Evolutionary conservation across 2,888 invertebrate genomes (phyloP).

Genomic region (Hypomecis punctinalis): DNA sequence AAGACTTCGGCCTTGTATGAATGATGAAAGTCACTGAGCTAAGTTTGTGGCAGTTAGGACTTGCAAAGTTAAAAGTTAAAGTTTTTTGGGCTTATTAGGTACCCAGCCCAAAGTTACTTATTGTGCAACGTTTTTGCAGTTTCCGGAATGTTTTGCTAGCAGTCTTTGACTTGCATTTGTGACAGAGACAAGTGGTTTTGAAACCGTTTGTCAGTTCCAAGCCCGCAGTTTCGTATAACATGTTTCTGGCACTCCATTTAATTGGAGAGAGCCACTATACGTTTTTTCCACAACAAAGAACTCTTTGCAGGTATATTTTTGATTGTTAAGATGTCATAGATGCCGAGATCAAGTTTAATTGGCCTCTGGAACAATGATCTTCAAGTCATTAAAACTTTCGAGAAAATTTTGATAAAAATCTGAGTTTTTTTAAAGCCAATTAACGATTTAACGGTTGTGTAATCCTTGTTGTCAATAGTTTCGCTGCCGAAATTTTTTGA

Average conservation of each 20-base stretch:
- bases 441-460: neutral
- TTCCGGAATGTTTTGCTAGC: too few species aligned
- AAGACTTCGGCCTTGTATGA: too few species aligned
- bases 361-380: constrained; percentile 27
- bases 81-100: too few species aligned
- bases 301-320: constrained; percentile 47
- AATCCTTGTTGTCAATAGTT: too few species aligned
- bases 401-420: neutral
- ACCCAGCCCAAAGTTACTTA: too few species aligned
- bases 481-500: too few species aligned
- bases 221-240: constrained; percentile 47
- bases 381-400: constrained; percentile 12
- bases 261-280: constrained; percentile 62
- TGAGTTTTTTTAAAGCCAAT: neutral
- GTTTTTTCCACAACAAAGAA: constrained; percentile 54
- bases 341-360: constrained; percentile 38
- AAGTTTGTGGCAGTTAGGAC: too few species aligned
- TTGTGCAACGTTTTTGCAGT: too few species aligned
- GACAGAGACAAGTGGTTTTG: constrained; percentile 43
- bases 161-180: constrained; percentile 4
- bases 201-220: constrained; percentile 50
- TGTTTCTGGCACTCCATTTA: constrained; percentile 66
- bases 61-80: too few species aligned
- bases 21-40: too few species aligned
- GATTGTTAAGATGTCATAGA: constrained; percentile 40